Percentiles rank a stretch among this genome's conserved stretches.
Conservation (phyloP, 2,888 invertebrate species). For the Lasius fuliginosus region DNA sequence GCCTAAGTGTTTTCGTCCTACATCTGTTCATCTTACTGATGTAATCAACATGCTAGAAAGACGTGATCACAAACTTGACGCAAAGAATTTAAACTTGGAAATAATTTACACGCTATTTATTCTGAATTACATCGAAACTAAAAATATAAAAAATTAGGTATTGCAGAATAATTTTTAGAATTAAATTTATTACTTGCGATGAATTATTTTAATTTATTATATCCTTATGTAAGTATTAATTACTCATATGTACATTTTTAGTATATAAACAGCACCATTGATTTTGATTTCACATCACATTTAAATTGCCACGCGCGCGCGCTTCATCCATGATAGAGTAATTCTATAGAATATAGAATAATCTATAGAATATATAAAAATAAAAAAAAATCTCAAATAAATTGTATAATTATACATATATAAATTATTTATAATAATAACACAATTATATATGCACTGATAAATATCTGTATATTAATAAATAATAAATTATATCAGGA, state of each 20-base stretch:
- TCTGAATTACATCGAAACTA: too few relatives aligned
- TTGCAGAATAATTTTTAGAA: background rate
- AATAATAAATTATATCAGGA: background rate
- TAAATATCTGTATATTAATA: background rate
- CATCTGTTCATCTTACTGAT: too few relatives aligned
- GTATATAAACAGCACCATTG: slow-evolving; percentile 1
- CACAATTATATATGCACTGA: background rate
- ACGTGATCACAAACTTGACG: too few relatives aligned
- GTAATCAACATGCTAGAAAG: too few relatives aligned
- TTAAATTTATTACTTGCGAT: background rate
- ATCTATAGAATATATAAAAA: background rate
- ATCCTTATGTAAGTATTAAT: background rate
- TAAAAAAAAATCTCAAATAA: background rate
- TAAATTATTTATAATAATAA: slow-evolving; percentile 21
- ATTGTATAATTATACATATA: slow-evolving; percentile 2
- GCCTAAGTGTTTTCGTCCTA: too few relatives aligned
- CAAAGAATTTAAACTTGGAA: too few relatives aligned
- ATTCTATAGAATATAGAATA: background rate
- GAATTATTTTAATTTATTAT: slow-evolving; percentile 10
- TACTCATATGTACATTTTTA: slow-evolving; percentile 5
- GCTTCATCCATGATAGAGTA: background rate
- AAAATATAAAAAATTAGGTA: background rate
- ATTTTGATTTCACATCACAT: slow-evolving; percentile 23
- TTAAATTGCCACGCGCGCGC: background rate
- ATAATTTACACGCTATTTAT: too few relatives aligned